phyloP scores from a whole-genome alignment of 2,113 vertebrate genomes.

The Eudorcas thomsonii region DNA sequence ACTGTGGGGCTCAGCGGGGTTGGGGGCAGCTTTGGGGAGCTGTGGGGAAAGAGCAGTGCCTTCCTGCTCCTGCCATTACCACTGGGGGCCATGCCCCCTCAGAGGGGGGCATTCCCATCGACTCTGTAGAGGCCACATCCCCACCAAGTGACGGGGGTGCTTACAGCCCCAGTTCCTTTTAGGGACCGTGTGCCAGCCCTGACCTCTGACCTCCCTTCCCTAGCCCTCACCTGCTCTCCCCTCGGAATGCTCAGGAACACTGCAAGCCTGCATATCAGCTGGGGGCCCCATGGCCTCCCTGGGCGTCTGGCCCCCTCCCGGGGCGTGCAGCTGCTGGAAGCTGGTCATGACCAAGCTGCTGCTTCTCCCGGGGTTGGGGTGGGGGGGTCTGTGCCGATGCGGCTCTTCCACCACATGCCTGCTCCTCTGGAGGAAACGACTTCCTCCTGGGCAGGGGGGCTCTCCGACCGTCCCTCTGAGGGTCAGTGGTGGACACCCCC shows the following conservation, averaged over 20 bases:
- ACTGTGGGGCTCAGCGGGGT: neutral
- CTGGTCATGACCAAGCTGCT: neutral
- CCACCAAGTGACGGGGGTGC: too few species aligned
- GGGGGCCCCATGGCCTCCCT: fast-evolving
- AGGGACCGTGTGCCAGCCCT: neutral
- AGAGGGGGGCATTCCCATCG: too few species aligned
- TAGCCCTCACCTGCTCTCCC: neutral
- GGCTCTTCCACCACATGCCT: fast-evolving
- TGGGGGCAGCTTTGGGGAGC: neutral
- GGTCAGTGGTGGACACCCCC: too few species aligned
- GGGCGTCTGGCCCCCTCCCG: fast-evolving
- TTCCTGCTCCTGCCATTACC: neutral
- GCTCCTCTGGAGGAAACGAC: neutral
- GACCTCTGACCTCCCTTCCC: neutral
- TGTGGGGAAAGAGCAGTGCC: neutral
- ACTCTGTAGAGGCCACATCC: neutral
- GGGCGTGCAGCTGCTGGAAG: neutral
- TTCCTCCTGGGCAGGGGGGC: neutral
- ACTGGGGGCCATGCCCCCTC: fast-evolving
- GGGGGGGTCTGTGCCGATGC: fast-evolving
- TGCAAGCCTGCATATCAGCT: neutral
- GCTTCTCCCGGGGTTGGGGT: neutral
- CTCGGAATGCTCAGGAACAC: neutral
- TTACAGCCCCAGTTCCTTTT: neutral
- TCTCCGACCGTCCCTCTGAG: neutral